phyloP scores from a whole-genome alignment of 2,888 invertebrate species.

The Deilephila elpenor region DNA sequence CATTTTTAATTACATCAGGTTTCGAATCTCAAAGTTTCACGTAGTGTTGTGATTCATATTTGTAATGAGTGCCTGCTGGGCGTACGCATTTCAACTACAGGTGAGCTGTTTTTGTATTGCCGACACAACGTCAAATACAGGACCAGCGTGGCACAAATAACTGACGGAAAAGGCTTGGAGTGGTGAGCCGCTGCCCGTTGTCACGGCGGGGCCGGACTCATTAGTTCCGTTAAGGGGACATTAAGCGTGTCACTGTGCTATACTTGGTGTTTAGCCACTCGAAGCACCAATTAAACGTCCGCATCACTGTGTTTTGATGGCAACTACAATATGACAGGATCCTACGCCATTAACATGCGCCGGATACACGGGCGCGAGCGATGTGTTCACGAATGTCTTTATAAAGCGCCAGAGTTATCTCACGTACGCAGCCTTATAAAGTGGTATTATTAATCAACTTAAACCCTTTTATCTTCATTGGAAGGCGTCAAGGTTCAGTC shows the following conservation, averaged over 20 bases:
- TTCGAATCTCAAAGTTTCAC: not conserved
- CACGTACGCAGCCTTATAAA: constrained; percentile 25
- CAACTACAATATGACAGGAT: constrained; percentile 6
- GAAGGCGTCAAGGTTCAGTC: constrained; percentile 43
- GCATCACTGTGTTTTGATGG: constrained; percentile 21
- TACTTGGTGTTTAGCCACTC: constrained; percentile 38
- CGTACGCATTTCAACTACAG: not conserved
- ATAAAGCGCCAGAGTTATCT: constrained; percentile 20
- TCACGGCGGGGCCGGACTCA: constrained; percentile 56
- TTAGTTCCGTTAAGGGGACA: constrained; percentile 66
- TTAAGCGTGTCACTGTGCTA: constrained; percentile 59
- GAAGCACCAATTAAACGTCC: constrained; percentile 18
- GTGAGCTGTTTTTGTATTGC: constrained; percentile 27
- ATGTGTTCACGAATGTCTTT: constrained; percentile 16
- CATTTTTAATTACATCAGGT: not conserved
- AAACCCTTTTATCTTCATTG: constrained; percentile 42
- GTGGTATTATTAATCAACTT: constrained; percentile 41
- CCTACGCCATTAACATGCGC: not conserved
- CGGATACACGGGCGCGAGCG: constrained; percentile 12
- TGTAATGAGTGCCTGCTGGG: not conserved
- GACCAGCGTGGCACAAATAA: constrained; percentile 59
- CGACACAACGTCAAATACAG: constrained; percentile 41
- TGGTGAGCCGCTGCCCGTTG: constrained; percentile 42
- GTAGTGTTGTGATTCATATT: not conserved
- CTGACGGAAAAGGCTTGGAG: constrained; percentile 52